Conservation (phyloP, 2,113 vertebrate genomes). For the Heterochromis multidens region DNA sequence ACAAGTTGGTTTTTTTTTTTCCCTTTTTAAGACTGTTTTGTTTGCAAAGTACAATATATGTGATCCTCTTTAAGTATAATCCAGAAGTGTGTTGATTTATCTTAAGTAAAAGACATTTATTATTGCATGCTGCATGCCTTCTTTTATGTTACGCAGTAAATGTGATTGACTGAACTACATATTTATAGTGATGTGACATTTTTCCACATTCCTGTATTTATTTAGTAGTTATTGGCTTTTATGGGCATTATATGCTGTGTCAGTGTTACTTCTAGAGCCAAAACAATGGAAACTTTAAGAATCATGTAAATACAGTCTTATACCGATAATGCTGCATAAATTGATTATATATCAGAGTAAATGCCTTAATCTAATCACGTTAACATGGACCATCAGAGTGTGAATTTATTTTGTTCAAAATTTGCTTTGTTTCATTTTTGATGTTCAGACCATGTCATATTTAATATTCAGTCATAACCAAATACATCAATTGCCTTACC, state of each 20-base stretch:
- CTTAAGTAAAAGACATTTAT: not conserved
- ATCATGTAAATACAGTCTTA: not conserved
- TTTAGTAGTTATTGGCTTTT: not conserved
- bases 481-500: slow-evolving; percentile 36
- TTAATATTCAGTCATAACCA: slow-evolving; percentile 21
- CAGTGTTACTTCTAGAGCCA: not conserved
- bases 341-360: not conserved
- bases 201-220: not conserved
- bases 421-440: not conserved
- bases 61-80: not conserved
- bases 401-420: not conserved
- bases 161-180: not conserved
- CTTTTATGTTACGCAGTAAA: slow-evolving; percentile 17
- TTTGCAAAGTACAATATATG: not conserved
- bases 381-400: not conserved
- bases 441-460: not conserved
- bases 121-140: slow-evolving; percentile 40
- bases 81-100: not conserved
- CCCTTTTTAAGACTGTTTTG: not conserved
- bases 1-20: not conserved
- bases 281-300: not conserved
- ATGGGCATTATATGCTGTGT: not conserved
- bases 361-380: slow-evolving; percentile 38
- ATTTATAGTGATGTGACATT: not conserved
- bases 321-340: slow-evolving; percentile 34